Evolutionary conservation across 2,113 vertebrate genomes (phyloP).

Genomic region (Picathartes gymnocephalus): DNA sequence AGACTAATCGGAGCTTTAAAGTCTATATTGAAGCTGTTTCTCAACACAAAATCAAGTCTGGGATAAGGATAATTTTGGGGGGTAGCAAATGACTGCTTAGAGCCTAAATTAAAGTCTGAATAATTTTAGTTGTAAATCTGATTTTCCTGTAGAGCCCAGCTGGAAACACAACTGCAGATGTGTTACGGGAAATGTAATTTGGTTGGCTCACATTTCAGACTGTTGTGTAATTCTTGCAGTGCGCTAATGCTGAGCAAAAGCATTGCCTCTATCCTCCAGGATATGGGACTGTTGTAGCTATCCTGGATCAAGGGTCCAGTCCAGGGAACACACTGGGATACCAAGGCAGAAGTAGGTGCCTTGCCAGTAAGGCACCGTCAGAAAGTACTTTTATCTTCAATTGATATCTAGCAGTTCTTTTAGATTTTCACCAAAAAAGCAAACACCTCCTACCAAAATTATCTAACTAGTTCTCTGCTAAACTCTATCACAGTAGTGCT

Average conservation of each 20-base stretch:
- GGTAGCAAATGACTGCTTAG: neutral
- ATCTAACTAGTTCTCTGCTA: neutral
- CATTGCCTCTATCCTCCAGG: neutral
- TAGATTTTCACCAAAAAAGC: neutral
- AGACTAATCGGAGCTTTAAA: neutral
- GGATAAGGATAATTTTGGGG: constrained; percentile 1
- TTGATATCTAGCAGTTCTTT: neutral
- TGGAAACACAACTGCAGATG: constrained; percentile 1
- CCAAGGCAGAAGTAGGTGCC: neutral
- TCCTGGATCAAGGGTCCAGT: neutral
- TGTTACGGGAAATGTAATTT: neutral
- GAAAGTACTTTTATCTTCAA: neutral
- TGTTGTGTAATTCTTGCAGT: neutral
- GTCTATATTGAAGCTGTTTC: constrained; percentile 7
- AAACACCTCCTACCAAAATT: neutral
- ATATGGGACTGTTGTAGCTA: neutral
- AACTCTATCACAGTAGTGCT: neutral
- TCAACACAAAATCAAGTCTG: constrained; percentile 25
- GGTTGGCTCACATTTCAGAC: neutral
- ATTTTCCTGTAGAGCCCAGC: neutral
- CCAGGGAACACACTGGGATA: neutral
- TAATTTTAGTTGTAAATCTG: constrained; percentile 21
- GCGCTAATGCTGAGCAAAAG: neutral
- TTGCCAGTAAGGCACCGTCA: neutral
- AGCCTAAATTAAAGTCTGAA: constrained; percentile 12